phyloP scores from a whole-genome alignment of 2,888 invertebrate species.

The Watsonalla binaria region DNA sequence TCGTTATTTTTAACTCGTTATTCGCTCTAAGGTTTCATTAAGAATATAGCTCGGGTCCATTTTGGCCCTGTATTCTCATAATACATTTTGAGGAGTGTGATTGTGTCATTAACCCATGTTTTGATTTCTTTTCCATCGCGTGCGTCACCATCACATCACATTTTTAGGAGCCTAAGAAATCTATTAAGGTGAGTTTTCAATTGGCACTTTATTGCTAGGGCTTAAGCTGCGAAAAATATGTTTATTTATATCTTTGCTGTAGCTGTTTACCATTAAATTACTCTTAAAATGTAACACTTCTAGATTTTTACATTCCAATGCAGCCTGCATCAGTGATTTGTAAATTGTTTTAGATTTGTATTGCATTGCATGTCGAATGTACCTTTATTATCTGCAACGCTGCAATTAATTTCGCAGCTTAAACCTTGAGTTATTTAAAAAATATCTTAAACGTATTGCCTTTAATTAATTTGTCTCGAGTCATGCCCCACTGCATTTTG shows the following conservation, averaged over 20 bases:
- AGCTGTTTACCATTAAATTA: too few species aligned
- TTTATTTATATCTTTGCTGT: too few species aligned
- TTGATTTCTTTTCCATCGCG: constrained; percentile 47
- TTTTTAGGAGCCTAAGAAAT: constrained; percentile 68
- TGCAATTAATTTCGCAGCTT: neutral
- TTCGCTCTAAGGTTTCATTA: too few species aligned
- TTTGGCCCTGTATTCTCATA: neutral
- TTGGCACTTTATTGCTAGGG: neutral
- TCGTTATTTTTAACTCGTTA: too few species aligned
- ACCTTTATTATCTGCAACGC: neutral
- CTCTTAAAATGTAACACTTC: too few species aligned
- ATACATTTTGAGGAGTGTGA: constrained; percentile 12
- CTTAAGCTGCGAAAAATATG: neutral
- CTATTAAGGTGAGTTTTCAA: constrained; percentile 62
- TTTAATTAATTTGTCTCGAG: neutral
- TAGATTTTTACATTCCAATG: too few species aligned
- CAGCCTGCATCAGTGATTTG: neutral
- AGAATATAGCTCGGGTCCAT: neutral
- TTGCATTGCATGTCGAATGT: neutral
- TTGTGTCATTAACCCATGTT: constrained; percentile 24
- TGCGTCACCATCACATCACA: constrained; percentile 39
- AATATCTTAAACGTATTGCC: too few species aligned
- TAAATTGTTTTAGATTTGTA: neutral
- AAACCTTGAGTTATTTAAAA: neutral
- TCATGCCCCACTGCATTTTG: neutral